phyloP scores from a whole-genome alignment of 1,140 invertebrate species.

The Drosophila mojavensis region DNA sequence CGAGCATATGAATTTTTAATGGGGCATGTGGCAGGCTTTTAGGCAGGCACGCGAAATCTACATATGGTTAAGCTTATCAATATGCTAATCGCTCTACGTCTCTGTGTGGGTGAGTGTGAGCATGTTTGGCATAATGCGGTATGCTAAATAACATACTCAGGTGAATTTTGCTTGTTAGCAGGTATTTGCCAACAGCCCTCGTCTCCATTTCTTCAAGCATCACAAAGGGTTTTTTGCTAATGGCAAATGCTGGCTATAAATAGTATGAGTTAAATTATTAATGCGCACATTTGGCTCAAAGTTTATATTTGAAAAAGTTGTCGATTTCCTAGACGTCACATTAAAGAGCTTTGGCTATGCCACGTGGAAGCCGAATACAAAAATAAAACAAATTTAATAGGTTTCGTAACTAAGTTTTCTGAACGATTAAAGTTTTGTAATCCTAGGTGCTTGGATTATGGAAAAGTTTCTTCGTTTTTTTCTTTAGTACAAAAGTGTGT shows the following conservation, averaged over 20 bases:
- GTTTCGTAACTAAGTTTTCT: no score
- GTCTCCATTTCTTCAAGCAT: constrained; percentile 1
- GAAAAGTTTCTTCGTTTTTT: no score
- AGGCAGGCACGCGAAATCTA: constrained; percentile 29
- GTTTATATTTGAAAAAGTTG: not conserved
- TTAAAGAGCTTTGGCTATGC: no score
- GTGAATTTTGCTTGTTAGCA: constrained; percentile 26
- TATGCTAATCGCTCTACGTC: constrained; percentile 34
- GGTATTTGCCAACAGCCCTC: not conserved
- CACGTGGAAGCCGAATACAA: no score
- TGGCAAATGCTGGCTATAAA: not conserved
- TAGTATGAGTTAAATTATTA: not conserved
- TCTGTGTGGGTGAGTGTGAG: not conserved
- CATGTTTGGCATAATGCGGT: constrained; percentile 22
- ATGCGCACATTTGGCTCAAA: not conserved
- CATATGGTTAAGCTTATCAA: constrained; percentile 54
- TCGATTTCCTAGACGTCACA: not conserved
- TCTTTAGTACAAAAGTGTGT: no score
- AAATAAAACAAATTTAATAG: no score
- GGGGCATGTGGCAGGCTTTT: constrained; percentile 61
- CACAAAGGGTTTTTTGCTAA: constrained; percentile 3
- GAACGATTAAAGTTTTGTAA: no score
- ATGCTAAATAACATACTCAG: constrained; percentile 43
- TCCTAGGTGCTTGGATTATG: no score
- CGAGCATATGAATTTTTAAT: constrained; percentile 79